Evolutionary conservation across 1,140 invertebrate genomes (phyloP).

Genomic region (Procambarus clarkii): DNA sequence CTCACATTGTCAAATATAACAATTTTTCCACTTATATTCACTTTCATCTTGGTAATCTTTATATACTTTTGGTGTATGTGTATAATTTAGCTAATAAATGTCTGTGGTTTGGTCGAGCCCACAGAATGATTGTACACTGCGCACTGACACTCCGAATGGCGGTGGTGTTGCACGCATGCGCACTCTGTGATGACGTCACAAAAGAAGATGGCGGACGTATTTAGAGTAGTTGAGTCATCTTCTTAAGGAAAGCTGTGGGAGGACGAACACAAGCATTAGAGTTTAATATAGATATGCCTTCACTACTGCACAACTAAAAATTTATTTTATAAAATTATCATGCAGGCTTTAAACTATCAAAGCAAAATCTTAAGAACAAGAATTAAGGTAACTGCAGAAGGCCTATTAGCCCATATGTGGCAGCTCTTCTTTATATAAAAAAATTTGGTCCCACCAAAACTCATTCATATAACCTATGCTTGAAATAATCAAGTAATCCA

Average conservation of each 20-base stretch:
- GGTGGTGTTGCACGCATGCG: constrained; percentile 60
- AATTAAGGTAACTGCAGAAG: too few relatives aligned
- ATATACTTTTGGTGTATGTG: constrained; percentile 7
- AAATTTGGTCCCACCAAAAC: too few relatives aligned
- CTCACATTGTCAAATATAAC: constrained; percentile 17
- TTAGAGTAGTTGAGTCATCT: constrained; percentile 60
- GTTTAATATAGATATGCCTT: not conserved
- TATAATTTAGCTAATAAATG: constrained; percentile 43
- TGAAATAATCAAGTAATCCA: too few relatives aligned
- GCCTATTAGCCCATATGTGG: too few relatives aligned
- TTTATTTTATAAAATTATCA: not conserved
- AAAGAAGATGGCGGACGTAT: constrained; percentile 47
- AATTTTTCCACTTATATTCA: not conserved
- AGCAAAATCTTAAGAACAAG: too few relatives aligned
- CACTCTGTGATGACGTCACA: constrained; percentile 45
- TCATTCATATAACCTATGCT: too few relatives aligned
- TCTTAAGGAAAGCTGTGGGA: constrained; percentile 59
- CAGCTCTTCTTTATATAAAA: too few relatives aligned
- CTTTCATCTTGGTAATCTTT: not conserved
- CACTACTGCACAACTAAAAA: too few relatives aligned
- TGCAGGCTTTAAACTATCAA: not conserved
- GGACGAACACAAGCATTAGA: not conserved
- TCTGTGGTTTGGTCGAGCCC: constrained; percentile 53
- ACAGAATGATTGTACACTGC: constrained; percentile 69
- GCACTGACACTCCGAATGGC: constrained; percentile 59